A percentile compares a stretch with the other conserved stretches of the same genome.
Conservation (phyloP, 2,888 invertebrate genomes). For the Dicycla oo region DNA sequence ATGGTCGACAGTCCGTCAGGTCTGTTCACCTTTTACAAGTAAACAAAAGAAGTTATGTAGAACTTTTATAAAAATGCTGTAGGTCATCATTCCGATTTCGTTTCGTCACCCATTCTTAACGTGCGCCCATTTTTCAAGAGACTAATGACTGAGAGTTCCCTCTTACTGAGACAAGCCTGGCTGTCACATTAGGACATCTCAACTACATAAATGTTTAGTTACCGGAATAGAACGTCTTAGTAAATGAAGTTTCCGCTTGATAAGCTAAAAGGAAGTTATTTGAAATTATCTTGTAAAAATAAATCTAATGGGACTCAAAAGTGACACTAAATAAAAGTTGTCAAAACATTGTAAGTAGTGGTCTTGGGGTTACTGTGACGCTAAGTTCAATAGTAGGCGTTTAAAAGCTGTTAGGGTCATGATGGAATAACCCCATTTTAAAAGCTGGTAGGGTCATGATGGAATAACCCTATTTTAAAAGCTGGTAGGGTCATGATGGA, state of each 20-base stretch:
- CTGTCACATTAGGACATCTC: neutral
- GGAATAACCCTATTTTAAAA: too few relatives aligned
- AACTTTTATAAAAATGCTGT: neutral
- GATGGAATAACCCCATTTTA: neutral
- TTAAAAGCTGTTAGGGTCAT: neutral
- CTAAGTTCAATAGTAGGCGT: neutral
- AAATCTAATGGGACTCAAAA: neutral
- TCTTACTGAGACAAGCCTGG: neutral
- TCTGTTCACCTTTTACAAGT: constrained; percentile 1
- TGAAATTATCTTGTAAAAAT: neutral
- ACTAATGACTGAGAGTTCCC: neutral
- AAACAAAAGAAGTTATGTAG: neutral
- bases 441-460: too few relatives aligned
- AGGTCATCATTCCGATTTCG: too few relatives aligned
- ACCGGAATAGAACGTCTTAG: neutral
- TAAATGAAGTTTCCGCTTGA: neutral
- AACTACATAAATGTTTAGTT: neutral
- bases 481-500: too few relatives aligned
- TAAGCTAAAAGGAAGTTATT: neutral
- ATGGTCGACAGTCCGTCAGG: neutral
- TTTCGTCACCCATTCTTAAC: neutral
- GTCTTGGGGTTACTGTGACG: neutral
- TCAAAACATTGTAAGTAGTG: neutral
- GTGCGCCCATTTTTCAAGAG: neutral
- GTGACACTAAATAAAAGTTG: neutral